Base-by-base conservation (phyloP, 2,797 vertebrate genomes). In the Aldrovandia affinis region DNA sequence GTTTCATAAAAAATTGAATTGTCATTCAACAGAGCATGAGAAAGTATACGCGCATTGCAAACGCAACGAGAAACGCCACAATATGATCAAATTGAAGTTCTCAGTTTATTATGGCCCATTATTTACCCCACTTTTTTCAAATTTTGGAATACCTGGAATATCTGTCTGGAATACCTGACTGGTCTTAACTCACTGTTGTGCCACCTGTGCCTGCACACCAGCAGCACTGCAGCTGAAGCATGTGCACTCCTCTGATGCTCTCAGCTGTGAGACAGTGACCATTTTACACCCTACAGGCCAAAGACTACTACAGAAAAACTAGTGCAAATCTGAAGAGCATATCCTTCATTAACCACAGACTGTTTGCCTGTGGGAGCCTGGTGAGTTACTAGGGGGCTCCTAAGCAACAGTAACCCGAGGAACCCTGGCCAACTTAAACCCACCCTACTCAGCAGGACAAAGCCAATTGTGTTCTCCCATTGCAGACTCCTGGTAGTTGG, bases 41-140 rank as follows among this genome's bases (percentile, higher is more conserved):
- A n/a, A n/a, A n/a, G n/a, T n/a, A n/a, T n/a, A n/a, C n/a, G n/a
- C 28, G 7, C 8, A 9, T 85, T 57, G 84, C 85, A 87, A 86
- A 81, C 80, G 86, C 85, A 68, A 86, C 86, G 75, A 36, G 18
- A 59, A 0, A 33, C 42, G 47, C 81, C 55, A 83, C 79, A 85
- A 86, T 85, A 86, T 83, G 83, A 63, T 63, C 61, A 2, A 63
- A 28, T 3, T 6, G 6, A 7, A 8, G 10, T 2, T 12, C 63
- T 68, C 30, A 14, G 33, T 8, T 30, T 14, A 18, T 68, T 33
- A 18, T 3, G 12, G 9, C 28, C 12, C 4, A 12, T 68, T 68
- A 1, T 18, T 15, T 14, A 12, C 30, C 28, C 28, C 28, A 12
- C 15, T 68, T n/a, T 1, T 3, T 15, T 28, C 59, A n/a, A 2